Base-by-base conservation (phyloP, 1,140 invertebrate genomes). In the Drosophila tristis region DNA sequence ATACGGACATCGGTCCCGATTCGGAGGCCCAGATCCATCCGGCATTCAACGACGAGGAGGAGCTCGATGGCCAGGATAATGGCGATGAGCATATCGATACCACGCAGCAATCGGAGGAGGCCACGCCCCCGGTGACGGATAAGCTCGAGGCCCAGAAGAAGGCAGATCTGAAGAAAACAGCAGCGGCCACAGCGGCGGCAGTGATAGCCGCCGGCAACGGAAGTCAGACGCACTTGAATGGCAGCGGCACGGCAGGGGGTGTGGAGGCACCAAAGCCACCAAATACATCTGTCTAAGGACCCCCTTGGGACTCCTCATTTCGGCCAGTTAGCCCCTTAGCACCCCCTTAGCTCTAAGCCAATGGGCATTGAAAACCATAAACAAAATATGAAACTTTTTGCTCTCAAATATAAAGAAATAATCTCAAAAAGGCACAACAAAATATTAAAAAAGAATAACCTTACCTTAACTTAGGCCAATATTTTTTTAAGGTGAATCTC, bases 11-110 rank as follows among this genome's bases (percentile, higher is more conserved):
- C 63, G 63, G 91, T 65, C 91, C 91, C 74, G 91, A 92, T 74
- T 92, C 91, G 16, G 91, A 92, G 81, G 91, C 91, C 15, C 91
- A 92, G 51, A 92, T 92, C 23, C 86, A 92, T 77, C 91, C 91
- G 43, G 85, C 91, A 23, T 70, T 71, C 25, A 74, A 79, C 11
- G 79, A 86, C 31, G 91, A 92, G 25, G 91, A 91, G 47, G 90
- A 92, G 47, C 78, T 91, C 58, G 85, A 91, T 73, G 90, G 84
- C 58, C 80, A 87, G 60, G 90, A 91, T 44, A 89, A 90, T 76
- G 85, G 75, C 67, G 85, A 92, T 44, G 89, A 92, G 73, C 89
- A 92, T 57, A 91, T 91, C 47, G 89, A 92, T 71, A 90, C 91
- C 25, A 91, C 89, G 49, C 91, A 86, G n/a, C 90, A 91, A 44